Evolutionary conservation across 2,797 vertebrate genomes (phyloP), one percentile per base, ranked within the genome.

Genomic region (Myoxocephalus aenaeus): DNA sequence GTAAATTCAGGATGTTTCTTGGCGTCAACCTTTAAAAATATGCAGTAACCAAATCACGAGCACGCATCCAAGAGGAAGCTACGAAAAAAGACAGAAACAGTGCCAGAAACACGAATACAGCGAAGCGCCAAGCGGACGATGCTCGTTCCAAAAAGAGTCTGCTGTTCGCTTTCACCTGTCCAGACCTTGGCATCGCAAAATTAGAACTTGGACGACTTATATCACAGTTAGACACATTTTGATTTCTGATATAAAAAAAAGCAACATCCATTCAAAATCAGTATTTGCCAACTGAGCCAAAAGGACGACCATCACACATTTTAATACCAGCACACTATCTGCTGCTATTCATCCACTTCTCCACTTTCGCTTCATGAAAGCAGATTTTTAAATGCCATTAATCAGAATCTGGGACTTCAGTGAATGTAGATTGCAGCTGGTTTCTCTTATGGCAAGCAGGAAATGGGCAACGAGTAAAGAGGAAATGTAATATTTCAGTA

Each of bases 351-450:
- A 74, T 75, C 58, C 5, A 29, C 34, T 69, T 17, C 50, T 82
- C 56, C 32, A 56, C 58, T 79, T 73, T 73, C 56, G 73, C 73
- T 75, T 79, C 62, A 73, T 82, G 65, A 87, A 83, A 84, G 58
- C 38, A 53, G 42, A 75, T 77, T 70, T 61, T 61, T 77, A 50
- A 88, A 87, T 57, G 40, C 15, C 40, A 73, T 73, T 65, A 65
- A 83, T 77, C 61, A 75, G 59, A 82, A 50, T 40, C 76, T 77
- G 48, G 84, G 79, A 70, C 48, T 50, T 76, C 27, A 56, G 6
- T 81, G 71, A 87, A 73, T 75, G 69, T 62, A 64, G 62, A 57
- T 38, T 73, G 79, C 84, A 91, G 87, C 82, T 90, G 83, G 69
- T 73, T 81, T 86, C 84, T 80, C 72, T 88, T 56, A 72, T 51